Percentiles rank a stretch among this genome's conserved stretches.
These are phyloP conservation scores for Bathynomus jamesi DNA, from an alignment of 1,140 invertebrate genomes.

Conservation along the genomic window DNA sequence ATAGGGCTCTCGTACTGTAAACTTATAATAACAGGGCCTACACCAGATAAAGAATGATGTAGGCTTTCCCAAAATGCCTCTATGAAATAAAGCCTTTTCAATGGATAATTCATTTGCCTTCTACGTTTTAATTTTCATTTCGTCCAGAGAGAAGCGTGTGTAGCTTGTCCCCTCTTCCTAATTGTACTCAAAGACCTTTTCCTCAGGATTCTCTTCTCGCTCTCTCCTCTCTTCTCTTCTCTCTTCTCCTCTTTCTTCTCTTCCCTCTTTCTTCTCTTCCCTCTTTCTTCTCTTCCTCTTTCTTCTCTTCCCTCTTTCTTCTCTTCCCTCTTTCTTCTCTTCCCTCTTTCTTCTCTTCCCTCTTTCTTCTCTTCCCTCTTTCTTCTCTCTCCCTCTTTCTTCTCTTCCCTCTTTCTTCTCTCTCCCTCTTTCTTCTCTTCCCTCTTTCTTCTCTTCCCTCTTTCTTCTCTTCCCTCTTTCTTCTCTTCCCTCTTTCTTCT, in stretches of 20 bases:
- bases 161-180: background rate
- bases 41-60: no score
- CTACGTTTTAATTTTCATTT: no score
- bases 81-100: no score
- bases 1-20: no score
- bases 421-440: background rate
- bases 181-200: background rate
- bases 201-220: background rate
- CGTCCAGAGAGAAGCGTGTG: no score
- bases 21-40: no score
- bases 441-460: background rate
- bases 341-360: background rate
- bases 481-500: background rate
- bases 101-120: no score
- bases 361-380: background rate
- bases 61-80: no score
- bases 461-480: background rate
- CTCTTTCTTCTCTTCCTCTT: background rate
- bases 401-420: background rate
- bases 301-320: conserved; percentile 10
- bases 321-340: conserved; percentile 1
- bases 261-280: background rate
- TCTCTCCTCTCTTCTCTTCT: background rate
- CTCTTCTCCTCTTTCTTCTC: background rate
- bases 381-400: conserved; percentile 5